Percentiles rank a stretch among this genome's conserved stretches.
Conservation (phyloP, 2,113 vertebrate species). For the Parus major region DNA sequence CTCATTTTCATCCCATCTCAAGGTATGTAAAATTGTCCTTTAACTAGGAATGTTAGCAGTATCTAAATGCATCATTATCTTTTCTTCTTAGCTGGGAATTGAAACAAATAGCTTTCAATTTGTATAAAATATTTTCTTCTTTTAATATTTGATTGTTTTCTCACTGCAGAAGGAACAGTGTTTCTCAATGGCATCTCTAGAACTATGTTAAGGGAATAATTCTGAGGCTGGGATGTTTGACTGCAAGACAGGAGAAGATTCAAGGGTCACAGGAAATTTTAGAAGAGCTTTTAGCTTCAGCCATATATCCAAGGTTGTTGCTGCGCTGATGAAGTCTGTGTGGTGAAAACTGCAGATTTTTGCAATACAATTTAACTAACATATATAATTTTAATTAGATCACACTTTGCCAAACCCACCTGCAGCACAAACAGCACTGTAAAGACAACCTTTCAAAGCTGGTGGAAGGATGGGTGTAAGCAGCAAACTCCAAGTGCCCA, state of each 20-base stretch:
- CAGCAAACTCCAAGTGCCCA: rapidly evolving
- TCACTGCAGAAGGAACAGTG: neutral
- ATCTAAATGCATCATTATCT: neutral
- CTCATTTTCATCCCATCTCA: neutral
- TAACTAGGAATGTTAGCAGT: neutral
- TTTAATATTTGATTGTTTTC: neutral
- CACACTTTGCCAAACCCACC: neutral
- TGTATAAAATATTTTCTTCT: neutral
- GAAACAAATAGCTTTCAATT: neutral
- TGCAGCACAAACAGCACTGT: neutral
- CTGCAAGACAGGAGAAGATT: neutral
- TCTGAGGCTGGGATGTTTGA: neutral
- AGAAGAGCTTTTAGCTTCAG: neutral
- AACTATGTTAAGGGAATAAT: neutral
- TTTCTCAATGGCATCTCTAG: neutral
- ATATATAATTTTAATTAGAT: neutral
- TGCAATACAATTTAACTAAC: neutral
- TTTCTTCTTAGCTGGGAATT: neutral
- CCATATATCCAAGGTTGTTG: neutral
- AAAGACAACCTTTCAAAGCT: neutral
- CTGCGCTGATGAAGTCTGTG: neutral
- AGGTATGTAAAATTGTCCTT: neutral
- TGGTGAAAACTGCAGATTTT: neutral
- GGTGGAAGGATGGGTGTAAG: neutral
- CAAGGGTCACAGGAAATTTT: neutral